Conservation (phyloP, 2,113 vertebrate genomes). For the Rhizomys pruinosus region DNA sequence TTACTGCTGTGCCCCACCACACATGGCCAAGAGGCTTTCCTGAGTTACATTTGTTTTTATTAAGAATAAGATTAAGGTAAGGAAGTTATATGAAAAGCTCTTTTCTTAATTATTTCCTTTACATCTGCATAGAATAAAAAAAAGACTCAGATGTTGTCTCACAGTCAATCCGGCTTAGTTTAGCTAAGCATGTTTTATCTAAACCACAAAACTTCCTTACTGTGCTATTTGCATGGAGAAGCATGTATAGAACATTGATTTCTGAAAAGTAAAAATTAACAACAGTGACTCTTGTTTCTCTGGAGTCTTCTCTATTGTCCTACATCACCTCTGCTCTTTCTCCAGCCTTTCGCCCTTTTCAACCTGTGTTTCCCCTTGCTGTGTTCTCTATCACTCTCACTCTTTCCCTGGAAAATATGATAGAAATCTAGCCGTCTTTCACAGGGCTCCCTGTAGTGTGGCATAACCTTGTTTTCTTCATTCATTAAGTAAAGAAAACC, state of each 20-base stretch:
- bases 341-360: background rate
- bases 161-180: background rate
- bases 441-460: background rate
- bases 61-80: background rate
- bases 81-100: background rate
- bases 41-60: background rate
- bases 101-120: background rate
- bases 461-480: background rate
- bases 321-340: background rate
- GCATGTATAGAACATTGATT: background rate
- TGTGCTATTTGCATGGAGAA: background rate
- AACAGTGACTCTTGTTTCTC: background rate
- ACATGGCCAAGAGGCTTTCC: background rate
- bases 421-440: background rate
- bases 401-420: background rate
- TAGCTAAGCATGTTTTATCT: constrained; percentile 29
- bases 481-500: constrained; percentile 31
- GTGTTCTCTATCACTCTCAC: background rate
- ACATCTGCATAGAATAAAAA: background rate
- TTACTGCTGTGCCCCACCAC: rapidly evolving
- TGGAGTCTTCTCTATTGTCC: background rate
- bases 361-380: background rate
- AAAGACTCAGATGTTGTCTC: background rate
- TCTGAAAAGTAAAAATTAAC: constrained; percentile 10
- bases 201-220: background rate